phyloP scores from a whole-genome alignment of 2,888 invertebrate species.

The Protodeltote pygarga region DNA sequence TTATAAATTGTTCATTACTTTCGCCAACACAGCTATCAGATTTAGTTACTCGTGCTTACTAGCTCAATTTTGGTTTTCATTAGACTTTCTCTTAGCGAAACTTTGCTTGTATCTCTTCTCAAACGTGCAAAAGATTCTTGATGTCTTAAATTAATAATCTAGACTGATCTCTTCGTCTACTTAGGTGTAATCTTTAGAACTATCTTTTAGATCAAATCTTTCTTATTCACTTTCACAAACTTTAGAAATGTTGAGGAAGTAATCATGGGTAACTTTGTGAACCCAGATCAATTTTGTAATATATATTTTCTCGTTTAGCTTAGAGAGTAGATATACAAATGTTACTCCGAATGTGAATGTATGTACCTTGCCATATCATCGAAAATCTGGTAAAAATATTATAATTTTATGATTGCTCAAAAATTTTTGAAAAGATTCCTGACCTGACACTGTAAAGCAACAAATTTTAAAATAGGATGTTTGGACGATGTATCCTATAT shows the following conservation, averaged over 20 bases:
- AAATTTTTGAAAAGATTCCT: constrained; percentile 69
- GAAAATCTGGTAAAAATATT: constrained; percentile 39
- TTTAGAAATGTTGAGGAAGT: constrained; percentile 42
- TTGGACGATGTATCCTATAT: constrained; percentile 74
- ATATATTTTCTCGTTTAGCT: constrained; percentile 35
- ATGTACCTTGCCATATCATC: constrained; percentile 45
- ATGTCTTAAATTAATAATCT: constrained; percentile 41
- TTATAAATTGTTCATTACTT: constrained; percentile 56
- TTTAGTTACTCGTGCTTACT: constrained; percentile 57
- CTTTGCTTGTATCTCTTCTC: constrained; percentile 33
- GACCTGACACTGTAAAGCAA: constrained; percentile 63
- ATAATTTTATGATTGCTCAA: constrained; percentile 74
- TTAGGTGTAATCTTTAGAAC: constrained; percentile 42
- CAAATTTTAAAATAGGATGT: constrained; percentile 61
- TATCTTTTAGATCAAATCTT: constrained; percentile 37
- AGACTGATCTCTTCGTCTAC: constrained; percentile 49
- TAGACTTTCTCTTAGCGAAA: constrained; percentile 25
- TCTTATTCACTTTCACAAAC: constrained; percentile 32
- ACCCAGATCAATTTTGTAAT: constrained; percentile 29
- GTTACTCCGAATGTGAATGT: constrained; percentile 45
- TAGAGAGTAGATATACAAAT: constrained; percentile 42
- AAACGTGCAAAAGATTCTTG: constrained; percentile 35
- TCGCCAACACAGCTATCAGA: constrained; percentile 45
- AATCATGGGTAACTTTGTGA: constrained; percentile 42
- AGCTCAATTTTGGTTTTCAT: constrained; percentile 47